Conservation (phyloP, 2,797 vertebrate species). For the Cheirogaleus major region DNA sequence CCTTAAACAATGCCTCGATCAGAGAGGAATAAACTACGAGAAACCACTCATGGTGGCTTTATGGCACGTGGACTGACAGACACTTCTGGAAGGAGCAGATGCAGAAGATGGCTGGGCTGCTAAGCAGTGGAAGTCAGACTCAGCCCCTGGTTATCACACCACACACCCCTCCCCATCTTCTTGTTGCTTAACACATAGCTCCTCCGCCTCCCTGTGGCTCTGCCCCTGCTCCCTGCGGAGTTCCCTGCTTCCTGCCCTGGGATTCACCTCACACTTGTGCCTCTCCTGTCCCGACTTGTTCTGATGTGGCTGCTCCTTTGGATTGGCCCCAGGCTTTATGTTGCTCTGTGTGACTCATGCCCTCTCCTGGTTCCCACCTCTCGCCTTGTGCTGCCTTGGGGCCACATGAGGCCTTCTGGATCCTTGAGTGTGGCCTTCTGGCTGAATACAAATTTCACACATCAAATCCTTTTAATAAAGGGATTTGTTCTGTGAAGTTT, state of each 20-base stretch:
- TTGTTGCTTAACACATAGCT: not conserved
- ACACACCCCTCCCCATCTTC: not conserved
- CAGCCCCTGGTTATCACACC: not conserved
- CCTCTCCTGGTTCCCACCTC: constrained; percentile 58
- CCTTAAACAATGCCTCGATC: not conserved
- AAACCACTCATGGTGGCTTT: not conserved
- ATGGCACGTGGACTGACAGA: not conserved
- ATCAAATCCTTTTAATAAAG: not conserved
- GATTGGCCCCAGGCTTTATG: not conserved
- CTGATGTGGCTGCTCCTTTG: not conserved
- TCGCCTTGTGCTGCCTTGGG: not conserved
- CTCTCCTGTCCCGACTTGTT: constrained; percentile 51
- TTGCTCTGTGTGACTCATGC: constrained; percentile 53
- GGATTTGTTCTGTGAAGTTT: too few species aligned
- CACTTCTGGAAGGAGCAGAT: not conserved
- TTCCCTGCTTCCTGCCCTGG: constrained; percentile 31
- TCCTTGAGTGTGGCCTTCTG: not conserved
- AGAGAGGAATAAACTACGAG: not conserved
- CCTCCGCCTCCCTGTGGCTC: not conserved
- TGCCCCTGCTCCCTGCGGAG: not conserved
- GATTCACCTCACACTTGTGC: constrained; percentile 8
- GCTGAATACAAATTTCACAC: not conserved
- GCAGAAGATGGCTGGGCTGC: not conserved
- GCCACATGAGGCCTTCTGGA: not conserved
- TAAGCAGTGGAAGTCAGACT: not conserved